Conservation (phyloP, 2,888 invertebrate species). For the Idaea biselata region DNA sequence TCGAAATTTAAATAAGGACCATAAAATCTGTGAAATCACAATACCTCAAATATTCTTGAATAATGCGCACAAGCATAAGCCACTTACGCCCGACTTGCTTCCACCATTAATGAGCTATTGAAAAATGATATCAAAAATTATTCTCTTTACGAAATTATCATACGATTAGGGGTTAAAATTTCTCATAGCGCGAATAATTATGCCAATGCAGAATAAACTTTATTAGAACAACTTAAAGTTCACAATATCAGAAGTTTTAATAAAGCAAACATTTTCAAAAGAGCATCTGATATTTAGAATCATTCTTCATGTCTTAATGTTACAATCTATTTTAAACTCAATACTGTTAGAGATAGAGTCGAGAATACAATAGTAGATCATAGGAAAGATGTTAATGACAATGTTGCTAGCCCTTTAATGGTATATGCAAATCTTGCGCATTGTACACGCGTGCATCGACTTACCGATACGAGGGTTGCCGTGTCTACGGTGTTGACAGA, state of each 20-base stretch:
- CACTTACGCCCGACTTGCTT: slow-evolving; percentile 68
- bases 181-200: slow-evolving; percentile 40
- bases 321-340: slow-evolving; percentile 23
- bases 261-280: slow-evolving; percentile 35
- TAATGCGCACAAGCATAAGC: slow-evolving; percentile 55
- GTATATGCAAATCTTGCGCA: slow-evolving; percentile 67
- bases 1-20: slow-evolving; percentile 71
- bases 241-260: slow-evolving; percentile 6
- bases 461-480: slow-evolving; percentile 44
- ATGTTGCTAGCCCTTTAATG: slow-evolving; percentile 67
- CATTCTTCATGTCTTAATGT: slow-evolving; percentile 31
- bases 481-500: slow-evolving; percentile 74
- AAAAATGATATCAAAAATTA: slow-evolving; percentile 80
- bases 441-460: slow-evolving; percentile 37
- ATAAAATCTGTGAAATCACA: slow-evolving; percentile 74
- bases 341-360: slow-evolving; percentile 15
- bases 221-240: slow-evolving; percentile 10
- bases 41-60: slow-evolving; percentile 56
- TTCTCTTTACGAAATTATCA: slow-evolving; percentile 68
- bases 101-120: slow-evolving; percentile 76
- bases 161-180: slow-evolving; percentile 67
- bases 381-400: slow-evolving; percentile 48
- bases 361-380: slow-evolving; percentile 21
- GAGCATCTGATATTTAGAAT: slow-evolving; percentile 43
- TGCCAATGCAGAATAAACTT: slow-evolving; percentile 31